Evolutionary conservation across 2,888 invertebrate genomes (phyloP).

Genomic region (Helleia helle): DNA sequence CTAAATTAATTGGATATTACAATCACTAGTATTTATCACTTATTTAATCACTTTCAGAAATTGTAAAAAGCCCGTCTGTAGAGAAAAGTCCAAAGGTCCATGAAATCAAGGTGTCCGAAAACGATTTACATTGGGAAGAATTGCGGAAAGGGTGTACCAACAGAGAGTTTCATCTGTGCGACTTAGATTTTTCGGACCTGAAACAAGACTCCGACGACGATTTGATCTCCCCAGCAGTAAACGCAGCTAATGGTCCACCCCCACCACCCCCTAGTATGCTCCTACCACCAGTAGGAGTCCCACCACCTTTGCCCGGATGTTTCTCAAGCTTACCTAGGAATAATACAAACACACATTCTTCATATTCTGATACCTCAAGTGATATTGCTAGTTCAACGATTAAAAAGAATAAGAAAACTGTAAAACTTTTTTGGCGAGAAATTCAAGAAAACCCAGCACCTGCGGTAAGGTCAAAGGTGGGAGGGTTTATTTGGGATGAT

Average conservation of each 20-base stretch:
- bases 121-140: constrained; percentile 97
- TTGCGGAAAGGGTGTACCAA: constrained; percentile 81
- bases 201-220: constrained; percentile 91
- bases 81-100: constrained; percentile 77
- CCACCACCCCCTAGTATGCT: constrained; percentile 83
- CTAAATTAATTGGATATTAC: background rate
- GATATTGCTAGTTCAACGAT: constrained; percentile 67
- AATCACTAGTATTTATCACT: background rate
- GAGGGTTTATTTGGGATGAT: constrained; percentile 93
- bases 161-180: constrained; percentile 88
- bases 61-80: constrained; percentile 79
- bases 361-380: constrained; percentile 45
- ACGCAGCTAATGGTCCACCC: constrained; percentile 80
- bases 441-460: constrained; percentile 83
- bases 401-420: constrained; percentile 95
- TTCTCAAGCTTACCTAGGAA: constrained; percentile 55
- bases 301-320: constrained; percentile 68
- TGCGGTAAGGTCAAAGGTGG: constrained; percentile 71
- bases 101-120: constrained; percentile 91
- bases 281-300: constrained; percentile 58
- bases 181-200: constrained; percentile 97
- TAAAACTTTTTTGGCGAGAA: constrained; percentile 98
- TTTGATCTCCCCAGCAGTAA: constrained; percentile 78
- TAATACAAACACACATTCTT: constrained; percentile 43
- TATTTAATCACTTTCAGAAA: constrained; percentile 59